Evolutionary conservation across 2,113 vertebrate species (phyloP).

Genomic region (Silurus meridionalis): DNA sequence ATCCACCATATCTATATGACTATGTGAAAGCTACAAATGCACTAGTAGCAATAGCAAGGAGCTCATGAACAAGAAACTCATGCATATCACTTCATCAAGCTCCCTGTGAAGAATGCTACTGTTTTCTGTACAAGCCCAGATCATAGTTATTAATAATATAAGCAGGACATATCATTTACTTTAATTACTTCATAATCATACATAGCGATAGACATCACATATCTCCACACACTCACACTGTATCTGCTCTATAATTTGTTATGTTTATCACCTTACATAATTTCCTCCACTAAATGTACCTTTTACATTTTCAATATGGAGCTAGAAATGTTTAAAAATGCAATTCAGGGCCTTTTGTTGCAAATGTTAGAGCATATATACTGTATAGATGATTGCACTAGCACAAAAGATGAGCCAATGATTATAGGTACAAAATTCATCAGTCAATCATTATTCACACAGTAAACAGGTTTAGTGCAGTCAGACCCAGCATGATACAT

Average conservation of each 20-base stretch:
- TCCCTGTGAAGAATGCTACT: not conserved
- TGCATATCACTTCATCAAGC: not conserved
- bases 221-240: not conserved
- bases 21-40: not conserved
- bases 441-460: slow-evolving; percentile 74
- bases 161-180: not conserved
- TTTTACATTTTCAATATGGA: not conserved
- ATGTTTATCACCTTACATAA: not conserved
- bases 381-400: not conserved
- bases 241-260: not conserved
- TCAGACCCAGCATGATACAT: slow-evolving; percentile 29
- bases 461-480: slow-evolving; percentile 59
- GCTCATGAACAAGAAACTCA: not conserved
- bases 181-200: not conserved
- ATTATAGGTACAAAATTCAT: not conserved
- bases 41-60: too few species aligned
- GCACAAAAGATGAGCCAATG: not conserved
- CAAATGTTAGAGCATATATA: not conserved
- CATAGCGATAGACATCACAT: not conserved
- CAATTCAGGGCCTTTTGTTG: not conserved
- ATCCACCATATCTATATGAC: too few species aligned
- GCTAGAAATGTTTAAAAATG: not conserved
- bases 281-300: not conserved
- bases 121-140: not conserved
- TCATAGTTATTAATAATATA: not conserved